Evolutionary conservation across 2,797 vertebrate genomes (phyloP).

Genomic region (Xiphorhynchus erythropygius): DNA sequence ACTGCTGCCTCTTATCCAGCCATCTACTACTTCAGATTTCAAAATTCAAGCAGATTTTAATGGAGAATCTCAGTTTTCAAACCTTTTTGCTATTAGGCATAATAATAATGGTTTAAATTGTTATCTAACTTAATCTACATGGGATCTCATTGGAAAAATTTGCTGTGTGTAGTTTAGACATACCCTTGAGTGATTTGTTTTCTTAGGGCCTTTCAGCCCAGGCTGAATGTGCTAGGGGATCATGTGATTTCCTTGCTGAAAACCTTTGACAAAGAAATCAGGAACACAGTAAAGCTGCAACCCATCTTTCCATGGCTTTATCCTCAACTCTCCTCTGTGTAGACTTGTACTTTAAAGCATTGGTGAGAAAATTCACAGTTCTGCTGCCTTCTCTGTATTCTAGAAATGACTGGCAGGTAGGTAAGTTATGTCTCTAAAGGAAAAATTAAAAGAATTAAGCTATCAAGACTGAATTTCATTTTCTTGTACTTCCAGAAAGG

Average conservation of each 20-base stretch:
- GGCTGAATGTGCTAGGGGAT: neutral
- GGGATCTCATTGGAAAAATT: neutral
- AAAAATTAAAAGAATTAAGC: neutral
- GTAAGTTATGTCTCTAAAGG: neutral
- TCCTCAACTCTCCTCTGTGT: neutral
- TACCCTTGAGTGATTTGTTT: neutral
- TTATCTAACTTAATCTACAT: neutral
- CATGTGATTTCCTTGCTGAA: neutral
- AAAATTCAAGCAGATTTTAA: neutral
- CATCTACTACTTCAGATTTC: neutral
- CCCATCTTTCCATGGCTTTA: neutral
- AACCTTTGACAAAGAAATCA: neutral
- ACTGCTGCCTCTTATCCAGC: neutral
- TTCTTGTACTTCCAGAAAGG: slow-evolving; percentile 5
- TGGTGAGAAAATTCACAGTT: neutral
- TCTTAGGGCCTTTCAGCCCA: neutral
- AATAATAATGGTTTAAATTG: neutral
- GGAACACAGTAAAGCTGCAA: neutral
- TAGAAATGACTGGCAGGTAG: neutral
- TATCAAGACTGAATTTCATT: slow-evolving; percentile 22
- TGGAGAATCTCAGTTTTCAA: neutral
- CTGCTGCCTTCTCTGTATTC: neutral
- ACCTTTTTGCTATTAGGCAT: neutral
- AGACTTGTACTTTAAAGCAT: neutral
- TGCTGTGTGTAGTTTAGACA: neutral